These are phyloP conservation scores for Arion vulgaris DNA, from an alignment of 1,140 invertebrate species.

Conservation along the genomic window DNA sequence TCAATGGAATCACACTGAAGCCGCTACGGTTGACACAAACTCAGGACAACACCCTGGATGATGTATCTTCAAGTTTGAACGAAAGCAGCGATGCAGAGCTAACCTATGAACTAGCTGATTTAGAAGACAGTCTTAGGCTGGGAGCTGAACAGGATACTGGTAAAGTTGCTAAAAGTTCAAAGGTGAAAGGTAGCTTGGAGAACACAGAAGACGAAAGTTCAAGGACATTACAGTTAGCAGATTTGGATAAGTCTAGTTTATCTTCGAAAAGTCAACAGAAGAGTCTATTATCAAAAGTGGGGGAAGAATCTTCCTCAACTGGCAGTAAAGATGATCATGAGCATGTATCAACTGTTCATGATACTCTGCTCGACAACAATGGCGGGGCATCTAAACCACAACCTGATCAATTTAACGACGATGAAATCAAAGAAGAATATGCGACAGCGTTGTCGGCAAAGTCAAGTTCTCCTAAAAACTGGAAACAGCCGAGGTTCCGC, in stretches of 20 bases:
- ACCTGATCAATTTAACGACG: not conserved
- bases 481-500: not conserved
- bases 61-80: slow-evolving; percentile 12
- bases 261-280: not conserved
- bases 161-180: not conserved
- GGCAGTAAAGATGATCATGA: not conserved
- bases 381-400: not conserved
- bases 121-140: slow-evolving; percentile 17
- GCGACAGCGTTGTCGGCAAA: not conserved
- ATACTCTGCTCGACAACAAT: not conserved
- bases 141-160: not conserved
- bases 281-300: not conserved
- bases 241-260: not conserved
- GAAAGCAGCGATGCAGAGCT: not conserved
- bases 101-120: slow-evolving; percentile 4
- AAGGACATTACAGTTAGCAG: not conserved
- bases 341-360: not conserved
- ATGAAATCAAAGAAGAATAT: slow-evolving; percentile 2
- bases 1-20: slow-evolving; percentile 9
- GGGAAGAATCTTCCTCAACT: not conserved
- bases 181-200: not conserved
- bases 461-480: slow-evolving; percentile 18
- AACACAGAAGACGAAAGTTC: not conserved
- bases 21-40: not conserved
- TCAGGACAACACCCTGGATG: slow-evolving; percentile 5